Evolutionary conservation across 2,888 invertebrate genomes (phyloP).

Genomic region (Amphipoea lucens): DNA sequence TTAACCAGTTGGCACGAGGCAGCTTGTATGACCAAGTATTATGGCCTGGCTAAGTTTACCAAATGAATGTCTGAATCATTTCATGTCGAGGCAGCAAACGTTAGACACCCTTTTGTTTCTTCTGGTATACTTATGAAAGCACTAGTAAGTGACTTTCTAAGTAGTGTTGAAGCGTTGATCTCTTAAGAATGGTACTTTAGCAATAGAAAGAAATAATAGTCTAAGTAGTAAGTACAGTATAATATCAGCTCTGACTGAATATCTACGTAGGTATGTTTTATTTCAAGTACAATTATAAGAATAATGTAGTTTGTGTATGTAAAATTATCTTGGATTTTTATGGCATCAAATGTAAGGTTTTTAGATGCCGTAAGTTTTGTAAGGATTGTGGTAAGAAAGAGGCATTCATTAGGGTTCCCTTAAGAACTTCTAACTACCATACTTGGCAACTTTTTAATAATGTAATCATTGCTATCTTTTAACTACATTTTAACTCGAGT

Average conservation of each 20-base stretch:
- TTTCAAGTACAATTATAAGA: slow-evolving; percentile 60
- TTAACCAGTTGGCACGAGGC: not conserved
- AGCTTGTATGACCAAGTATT: not conserved
- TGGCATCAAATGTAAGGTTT: slow-evolving; percentile 22
- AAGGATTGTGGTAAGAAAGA: slow-evolving; percentile 3
- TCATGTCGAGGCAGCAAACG: not conserved
- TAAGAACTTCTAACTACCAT: not conserved
- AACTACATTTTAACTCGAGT: not conserved
- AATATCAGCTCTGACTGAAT: slow-evolving; percentile 62
- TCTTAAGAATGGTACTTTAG: slow-evolving; percentile 79
- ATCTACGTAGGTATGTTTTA: slow-evolving; percentile 47
- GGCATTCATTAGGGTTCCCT: slow-evolving; percentile 19
- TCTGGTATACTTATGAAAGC: slow-evolving; percentile 53
- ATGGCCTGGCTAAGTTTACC: not conserved
- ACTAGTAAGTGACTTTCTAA: slow-evolving; percentile 42
- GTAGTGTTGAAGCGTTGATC: slow-evolving; percentile 74
- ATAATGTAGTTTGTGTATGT: slow-evolving; percentile 32
- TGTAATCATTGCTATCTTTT: not conserved
- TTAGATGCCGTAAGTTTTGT: slow-evolving; percentile 16
- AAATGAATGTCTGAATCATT: slow-evolving; percentile 6
- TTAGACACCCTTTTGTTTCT: slow-evolving; percentile 28
- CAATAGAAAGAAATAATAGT: slow-evolving; percentile 57
- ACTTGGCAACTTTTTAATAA: not conserved
- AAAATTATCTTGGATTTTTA: slow-evolving; percentile 30
- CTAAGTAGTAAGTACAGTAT: slow-evolving; percentile 54